Conservation (phyloP, 2,888 invertebrate species). For the Stegophylla sp. region DNA sequence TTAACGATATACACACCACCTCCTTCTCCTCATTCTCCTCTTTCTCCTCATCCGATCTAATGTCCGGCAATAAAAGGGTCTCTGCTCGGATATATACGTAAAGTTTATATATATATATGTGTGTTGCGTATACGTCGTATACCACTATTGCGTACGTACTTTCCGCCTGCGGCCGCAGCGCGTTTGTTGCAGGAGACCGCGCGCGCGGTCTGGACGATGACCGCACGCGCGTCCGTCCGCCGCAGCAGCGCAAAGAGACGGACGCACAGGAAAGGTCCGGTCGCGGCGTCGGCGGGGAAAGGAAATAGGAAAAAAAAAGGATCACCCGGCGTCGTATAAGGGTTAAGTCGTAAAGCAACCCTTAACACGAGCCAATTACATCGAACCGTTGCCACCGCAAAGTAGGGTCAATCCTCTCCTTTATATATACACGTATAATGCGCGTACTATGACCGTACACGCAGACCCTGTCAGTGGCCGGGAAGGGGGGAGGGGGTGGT, state of each 20-base stretch:
- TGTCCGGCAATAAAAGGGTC: conserved; percentile 54
- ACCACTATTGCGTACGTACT: no score
- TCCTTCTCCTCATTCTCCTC: no score
- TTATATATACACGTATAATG: neutral
- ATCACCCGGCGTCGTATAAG: conserved; percentile 44
- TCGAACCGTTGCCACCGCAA: conserved; percentile 58
- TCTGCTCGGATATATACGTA: neutral
- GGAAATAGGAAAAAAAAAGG: conserved; percentile 47
- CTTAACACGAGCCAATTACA: conserved; percentile 59
- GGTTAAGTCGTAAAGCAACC: conserved; percentile 59
- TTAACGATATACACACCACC: conserved; percentile 30
- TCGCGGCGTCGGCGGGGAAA: neutral
- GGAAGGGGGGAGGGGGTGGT: neutral
- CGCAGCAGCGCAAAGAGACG: neutral
- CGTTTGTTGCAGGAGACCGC: neutral
- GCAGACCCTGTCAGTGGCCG: no score
- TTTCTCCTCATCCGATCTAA: conserved; percentile 18
- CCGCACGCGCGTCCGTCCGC: conserved; percentile 18
- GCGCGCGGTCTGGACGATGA: conserved; percentile 8
- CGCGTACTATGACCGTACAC: no score
- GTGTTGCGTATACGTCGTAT: no score
- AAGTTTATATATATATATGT: neutral
- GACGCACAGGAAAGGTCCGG: neutral
- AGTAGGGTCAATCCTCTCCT: conserved; percentile 53
- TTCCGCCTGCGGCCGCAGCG: no score